Base-by-base conservation (phyloP, 2,888 invertebrate genomes). In the Apomyelois bistriatella region DNA sequence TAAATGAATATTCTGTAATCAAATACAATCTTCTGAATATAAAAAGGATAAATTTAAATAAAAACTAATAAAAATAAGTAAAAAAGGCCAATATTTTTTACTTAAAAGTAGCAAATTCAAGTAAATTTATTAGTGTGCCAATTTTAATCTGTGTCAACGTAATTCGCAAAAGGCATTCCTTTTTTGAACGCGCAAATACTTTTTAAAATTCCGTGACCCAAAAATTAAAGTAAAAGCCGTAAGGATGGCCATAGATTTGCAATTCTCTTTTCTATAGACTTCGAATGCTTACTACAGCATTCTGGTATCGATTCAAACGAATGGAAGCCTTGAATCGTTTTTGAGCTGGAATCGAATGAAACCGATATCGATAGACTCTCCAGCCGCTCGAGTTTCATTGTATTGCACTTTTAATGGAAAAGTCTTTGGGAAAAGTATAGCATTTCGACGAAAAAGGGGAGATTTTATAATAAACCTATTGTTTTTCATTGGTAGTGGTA, bases 241-340 rank as follows among this genome's bases (percentile, higher is more conserved):
- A 52, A 54, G 41, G 40, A 41, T 53, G 54, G 56, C 55, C 48
- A 53, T 57, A 57, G 54, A 57, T 55, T 55, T 51, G 53, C 58
- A 55, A 58, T 60, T 55, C 55, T 15, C 48, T 37, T 60, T 55
- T 58, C 55, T 57, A 60, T 58, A 57, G 58, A 48, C 28, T 7
- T 41, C 49, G 28, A 40, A 40, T 40, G 48, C 49, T 50, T 37
- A 49, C 30, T 30, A 50, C 41, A 28, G 40, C 49, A 32, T 13
- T 50, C 49, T 30, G 6, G 16, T 50, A 50, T 50, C 41, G 49
- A 50, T 50, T 50, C 15, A 16, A 15, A 4, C 30, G 40, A 50
- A 41, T 40, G 40, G 40, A 15, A 46, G 16, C 9, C 10, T 40
- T 17, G 47, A 47, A 47, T 35, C 13, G 47, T 13, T 9, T 36